phyloP scores from a whole-genome alignment of 2,113 vertebrate species.

The Myotis davidii region DNA sequence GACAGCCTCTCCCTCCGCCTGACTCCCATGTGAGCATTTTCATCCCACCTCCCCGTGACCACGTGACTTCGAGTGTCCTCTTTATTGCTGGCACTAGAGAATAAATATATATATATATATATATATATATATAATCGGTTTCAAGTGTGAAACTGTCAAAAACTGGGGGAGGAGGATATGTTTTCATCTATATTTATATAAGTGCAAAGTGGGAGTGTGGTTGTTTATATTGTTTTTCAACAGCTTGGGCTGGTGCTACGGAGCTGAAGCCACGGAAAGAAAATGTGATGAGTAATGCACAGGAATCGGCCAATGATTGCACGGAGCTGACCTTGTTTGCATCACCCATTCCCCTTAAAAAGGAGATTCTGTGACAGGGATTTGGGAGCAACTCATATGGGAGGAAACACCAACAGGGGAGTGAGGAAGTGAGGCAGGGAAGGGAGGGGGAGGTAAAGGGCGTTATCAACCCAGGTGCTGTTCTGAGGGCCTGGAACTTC shows the following conservation, averaged over 20 bases:
- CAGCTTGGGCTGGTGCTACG: not conserved
- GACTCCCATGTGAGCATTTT: not conserved
- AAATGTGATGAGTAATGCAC: not conserved
- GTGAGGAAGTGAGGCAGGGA: not conserved
- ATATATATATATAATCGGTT: not conserved
- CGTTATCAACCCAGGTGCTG: not conserved
- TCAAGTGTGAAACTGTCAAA: not conserved
- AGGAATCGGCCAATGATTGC: not conserved
- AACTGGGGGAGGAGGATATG: not conserved
- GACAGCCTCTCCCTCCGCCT: too few relatives aligned
- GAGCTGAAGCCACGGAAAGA: not conserved
- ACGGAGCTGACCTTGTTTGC: not conserved
- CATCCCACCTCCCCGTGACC: not conserved
- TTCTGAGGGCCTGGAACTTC: not conserved
- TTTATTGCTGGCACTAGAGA: not conserved
- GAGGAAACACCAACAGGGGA: not conserved
- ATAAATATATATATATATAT: not conserved
- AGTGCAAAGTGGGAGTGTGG: not conserved
- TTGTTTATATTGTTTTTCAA: not conserved
- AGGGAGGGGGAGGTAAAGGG: not conserved
- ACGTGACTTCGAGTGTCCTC: not conserved
- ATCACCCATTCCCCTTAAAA: accelerated
- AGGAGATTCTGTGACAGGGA: not conserved
- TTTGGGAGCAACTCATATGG: not conserved
- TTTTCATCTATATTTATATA: not conserved